A percentile compares a stretch with the other conserved stretches of the same genome.
These are phyloP conservation scores for Hemibagrus wyckioides DNA, from an alignment of 2,113 vertebrate genomes.

Conservation along the genomic window DNA sequence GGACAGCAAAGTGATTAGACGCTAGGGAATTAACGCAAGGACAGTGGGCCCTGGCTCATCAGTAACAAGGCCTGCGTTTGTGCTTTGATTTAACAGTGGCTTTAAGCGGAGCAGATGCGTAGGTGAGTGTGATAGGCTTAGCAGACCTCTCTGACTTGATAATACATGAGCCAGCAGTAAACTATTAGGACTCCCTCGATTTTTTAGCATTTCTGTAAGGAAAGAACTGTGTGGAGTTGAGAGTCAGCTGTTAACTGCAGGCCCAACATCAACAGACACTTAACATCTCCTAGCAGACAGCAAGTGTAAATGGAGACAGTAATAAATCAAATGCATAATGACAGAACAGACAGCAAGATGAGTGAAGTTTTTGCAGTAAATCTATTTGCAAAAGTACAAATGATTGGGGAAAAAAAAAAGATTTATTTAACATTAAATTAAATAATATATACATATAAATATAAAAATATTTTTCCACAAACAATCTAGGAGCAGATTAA, in stretches of 20 bases:
- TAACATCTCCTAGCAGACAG: constrained; percentile 17
- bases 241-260: constrained; percentile 43
- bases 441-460: too few species aligned
- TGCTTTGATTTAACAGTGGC: constrained; percentile 59
- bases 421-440: too few species aligned
- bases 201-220: constrained; percentile 26
- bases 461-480: background rate
- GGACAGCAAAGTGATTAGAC: constrained; percentile 59
- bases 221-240: constrained; percentile 34
- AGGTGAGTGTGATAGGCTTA: constrained; percentile 45
- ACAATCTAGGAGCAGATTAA: background rate
- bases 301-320: background rate
- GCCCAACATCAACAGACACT: constrained; percentile 21
- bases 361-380: background rate
- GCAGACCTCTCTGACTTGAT: constrained; percentile 40
- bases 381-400: background rate
- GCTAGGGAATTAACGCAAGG: constrained; percentile 53
- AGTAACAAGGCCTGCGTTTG: constrained; percentile 48
- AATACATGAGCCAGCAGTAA: constrained; percentile 35
- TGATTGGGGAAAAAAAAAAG: background rate
- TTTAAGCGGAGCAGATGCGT: constrained; percentile 28
- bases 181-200: background rate
- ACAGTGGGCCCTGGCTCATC: constrained; percentile 56
- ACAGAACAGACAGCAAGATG: background rate
- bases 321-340: constrained; percentile 35